A percentile compares a stretch with the other conserved stretches of the same genome.
phyloP scores from a whole-genome alignment of 2,888 invertebrate genomes.

The Dicyrtomina minuta region DNA sequence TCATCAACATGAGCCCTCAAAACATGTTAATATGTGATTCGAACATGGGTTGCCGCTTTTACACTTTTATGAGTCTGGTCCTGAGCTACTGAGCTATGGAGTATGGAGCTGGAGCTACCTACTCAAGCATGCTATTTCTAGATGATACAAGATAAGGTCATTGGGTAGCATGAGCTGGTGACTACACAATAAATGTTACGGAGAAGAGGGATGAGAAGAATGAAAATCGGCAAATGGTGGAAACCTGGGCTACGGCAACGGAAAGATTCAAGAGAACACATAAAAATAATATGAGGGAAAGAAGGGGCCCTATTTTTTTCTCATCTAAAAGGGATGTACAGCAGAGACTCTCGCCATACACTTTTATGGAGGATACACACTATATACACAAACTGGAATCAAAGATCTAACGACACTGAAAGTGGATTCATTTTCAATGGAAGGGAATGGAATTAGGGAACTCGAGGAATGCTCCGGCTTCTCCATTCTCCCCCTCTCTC shows the following conservation, averaged over 20 bases:
- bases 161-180: too few species aligned
- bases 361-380: constrained; percentile 1
- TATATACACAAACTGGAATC: constrained; percentile 12
- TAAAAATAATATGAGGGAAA: constrained; percentile 4
- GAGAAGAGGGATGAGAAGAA: too few species aligned
- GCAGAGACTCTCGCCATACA: not conserved
- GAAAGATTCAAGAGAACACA: not conserved
- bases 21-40: too few species aligned
- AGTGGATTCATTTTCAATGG: constrained; percentile 25
- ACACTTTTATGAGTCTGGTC: too few species aligned
- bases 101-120: too few species aligned
- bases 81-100: too few species aligned
- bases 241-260: constrained; percentile 6
- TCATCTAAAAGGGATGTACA: not conserved
- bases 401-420: constrained; percentile 13
- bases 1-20: too few species aligned
- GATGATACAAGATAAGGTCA: too few species aligned
- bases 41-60: too few species aligned
- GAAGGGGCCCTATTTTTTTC: constrained; percentile 3
- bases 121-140: too few species aligned
- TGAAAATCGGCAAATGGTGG: constrained; percentile 29
- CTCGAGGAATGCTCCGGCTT: constrained; percentile 24
- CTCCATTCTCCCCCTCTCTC: constrained; percentile 10
- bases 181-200: too few species aligned
- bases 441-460: constrained; percentile 22